Evolutionary conservation across 2,888 invertebrate species (phyloP).

Genomic region (Tinea semifulvella): DNA sequence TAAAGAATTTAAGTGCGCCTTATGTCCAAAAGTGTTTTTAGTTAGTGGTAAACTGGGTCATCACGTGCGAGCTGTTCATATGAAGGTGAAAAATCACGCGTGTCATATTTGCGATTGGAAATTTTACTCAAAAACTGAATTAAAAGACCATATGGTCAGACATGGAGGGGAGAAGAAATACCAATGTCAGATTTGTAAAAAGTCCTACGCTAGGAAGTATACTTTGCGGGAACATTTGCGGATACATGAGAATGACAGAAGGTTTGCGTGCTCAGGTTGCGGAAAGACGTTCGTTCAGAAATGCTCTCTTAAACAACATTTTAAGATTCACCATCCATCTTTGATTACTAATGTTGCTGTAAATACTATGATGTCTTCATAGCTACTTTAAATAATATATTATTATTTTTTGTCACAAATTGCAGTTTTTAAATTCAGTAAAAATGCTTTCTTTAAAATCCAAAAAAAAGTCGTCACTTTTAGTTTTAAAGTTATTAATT

Average conservation of each 20-base stretch:
- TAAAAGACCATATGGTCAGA: slow-evolving; percentile 62
- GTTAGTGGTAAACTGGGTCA: slow-evolving; percentile 46
- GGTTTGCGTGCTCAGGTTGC: slow-evolving; percentile 44
- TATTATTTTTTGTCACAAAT: too few species aligned
- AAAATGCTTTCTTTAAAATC: too few species aligned
- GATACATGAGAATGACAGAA: slow-evolving; percentile 48
- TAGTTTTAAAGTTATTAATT: too few species aligned
- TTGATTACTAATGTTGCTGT: too few species aligned
- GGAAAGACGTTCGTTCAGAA: slow-evolving; percentile 49
- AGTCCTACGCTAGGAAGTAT: slow-evolving; percentile 54
- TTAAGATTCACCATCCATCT: slow-evolving; percentile 40
- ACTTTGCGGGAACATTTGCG: slow-evolving; percentile 52
- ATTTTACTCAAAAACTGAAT: slow-evolving; percentile 60
- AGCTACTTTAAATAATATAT: too few species aligned
- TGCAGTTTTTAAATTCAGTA: too few species aligned
- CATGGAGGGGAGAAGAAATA: slow-evolving; percentile 61
- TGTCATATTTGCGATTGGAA: slow-evolving; percentile 62
- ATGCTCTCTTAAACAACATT: slow-evolving; percentile 48
- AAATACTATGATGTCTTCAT: too few species aligned
- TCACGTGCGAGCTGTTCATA: slow-evolving; percentile 47
- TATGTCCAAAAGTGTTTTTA: slow-evolving; percentile 48
- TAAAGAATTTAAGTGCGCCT: slow-evolving; percentile 48
- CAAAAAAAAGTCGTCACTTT: too few species aligned
- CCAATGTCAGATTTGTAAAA: slow-evolving; percentile 57
- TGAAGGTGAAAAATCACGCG: slow-evolving; percentile 48